Evolutionary conservation across 2,113 vertebrate species (phyloP), one percentile per base, ranked within the genome.

Genomic region (Seriola rivoliana): DNA sequence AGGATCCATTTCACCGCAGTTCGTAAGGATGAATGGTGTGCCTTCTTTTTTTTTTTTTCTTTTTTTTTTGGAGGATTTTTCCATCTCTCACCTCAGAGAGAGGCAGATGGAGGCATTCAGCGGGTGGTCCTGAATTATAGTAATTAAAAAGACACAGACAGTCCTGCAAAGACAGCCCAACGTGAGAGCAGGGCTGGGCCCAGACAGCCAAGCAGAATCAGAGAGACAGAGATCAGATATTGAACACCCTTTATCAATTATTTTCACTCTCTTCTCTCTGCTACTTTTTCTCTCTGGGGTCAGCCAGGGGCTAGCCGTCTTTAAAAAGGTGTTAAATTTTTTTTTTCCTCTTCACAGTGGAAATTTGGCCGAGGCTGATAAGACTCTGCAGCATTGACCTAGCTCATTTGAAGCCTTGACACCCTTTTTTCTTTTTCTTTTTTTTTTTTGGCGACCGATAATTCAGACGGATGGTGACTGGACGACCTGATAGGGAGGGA

Each of bases 61-160:
- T 64, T 29, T 81, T 65, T 81, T 65, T 55, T 59, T 68, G 21
- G 0, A 59, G 50, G 69, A 46, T 69, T 79, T 79, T 69, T 76
- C 36, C 36, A 71, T 85, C 63, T 84, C 69, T 90, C 72, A 76
- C 85, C 86, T 85, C 80, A 44, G 62, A 89, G 58, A 81, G 75
- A 64, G 78, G 71, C 90, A 89, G 90, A 92, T 85, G 85, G 89
- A 85, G 57, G 62, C 63, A 1, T 88, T 78, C 81, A 69, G 85
- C 44, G 11, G 87, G 87, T 40, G 81, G 86, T 75, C 67, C 80
- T 79, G 75, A 82, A 84, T 89, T 81, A 82, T 71, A 81, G 77
- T 78, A 84, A 92, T 91, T 89, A 92, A 89, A 91, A 85, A 72
- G 87, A 83, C 78, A 87, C 78, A 76, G 86, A 83, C 68, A 58